Conservation (phyloP, 35 echinoderm and acorn worm species). For the Heliocidaris erythrogramma region DNA sequence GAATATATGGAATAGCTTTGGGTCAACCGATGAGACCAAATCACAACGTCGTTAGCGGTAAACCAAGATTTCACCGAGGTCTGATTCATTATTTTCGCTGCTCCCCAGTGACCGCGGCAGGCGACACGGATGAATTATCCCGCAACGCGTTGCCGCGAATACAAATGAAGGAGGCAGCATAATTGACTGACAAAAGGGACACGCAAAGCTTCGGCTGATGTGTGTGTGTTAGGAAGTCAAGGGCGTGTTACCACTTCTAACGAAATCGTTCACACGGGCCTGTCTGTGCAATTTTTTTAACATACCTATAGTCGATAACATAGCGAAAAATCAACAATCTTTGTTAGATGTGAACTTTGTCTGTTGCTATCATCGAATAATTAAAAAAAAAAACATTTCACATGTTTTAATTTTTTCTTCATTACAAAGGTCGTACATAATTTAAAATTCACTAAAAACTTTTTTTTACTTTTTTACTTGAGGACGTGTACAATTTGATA, state of each 20-base stretch:
- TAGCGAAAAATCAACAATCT: neutral
- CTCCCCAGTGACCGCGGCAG: neutral
- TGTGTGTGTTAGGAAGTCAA: neutral
- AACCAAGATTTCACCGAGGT: neutral
- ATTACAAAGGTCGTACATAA: no score
- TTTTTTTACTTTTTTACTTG: no score
- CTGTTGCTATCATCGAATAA: no score
- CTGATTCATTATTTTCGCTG: conserved; percentile 3
- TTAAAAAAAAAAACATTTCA: no score
- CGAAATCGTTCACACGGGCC: neutral
- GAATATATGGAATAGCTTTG: neutral
- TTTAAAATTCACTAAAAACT: no score
- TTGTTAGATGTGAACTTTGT: neutral
- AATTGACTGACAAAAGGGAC: neutral
- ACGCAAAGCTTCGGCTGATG: neutral
- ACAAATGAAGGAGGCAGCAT: neutral
- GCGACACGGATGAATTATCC: conserved; percentile 8
- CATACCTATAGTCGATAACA: no score
- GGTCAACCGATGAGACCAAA: neutral
- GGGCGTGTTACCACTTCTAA: neutral
- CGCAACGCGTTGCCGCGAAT: neutral
- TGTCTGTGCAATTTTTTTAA: neutral
- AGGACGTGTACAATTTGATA: no score
- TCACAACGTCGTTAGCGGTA: conserved; percentile 9
- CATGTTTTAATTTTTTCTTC: no score